A percentile compares a stretch with the other conserved stretches of the same genome.
These are phyloP conservation scores for Orchesella flavescens DNA, from an alignment of 2,888 invertebrate genomes.

Conservation along the genomic window DNA sequence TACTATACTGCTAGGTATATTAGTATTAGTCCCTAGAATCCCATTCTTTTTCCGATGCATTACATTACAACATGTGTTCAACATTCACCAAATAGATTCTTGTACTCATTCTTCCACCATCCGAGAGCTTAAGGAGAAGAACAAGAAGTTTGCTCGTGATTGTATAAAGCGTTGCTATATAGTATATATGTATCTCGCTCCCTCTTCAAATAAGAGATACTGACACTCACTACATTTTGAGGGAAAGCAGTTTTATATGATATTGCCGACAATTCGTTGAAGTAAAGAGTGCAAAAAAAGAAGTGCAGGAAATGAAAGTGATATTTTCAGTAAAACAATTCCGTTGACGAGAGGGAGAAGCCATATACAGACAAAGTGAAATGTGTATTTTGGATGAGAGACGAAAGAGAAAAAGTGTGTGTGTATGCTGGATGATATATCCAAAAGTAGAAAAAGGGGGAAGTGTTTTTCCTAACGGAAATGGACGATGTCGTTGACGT, in stretches of 20 bases:
- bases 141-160: background rate
- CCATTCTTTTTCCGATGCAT: conserved; percentile 56
- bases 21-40: conserved; percentile 59
- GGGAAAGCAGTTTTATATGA: conserved; percentile 40
- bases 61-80: conserved; percentile 54
- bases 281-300: conserved; percentile 55
- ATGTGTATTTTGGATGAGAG: conserved; percentile 44
- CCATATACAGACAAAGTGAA: conserved; percentile 49
- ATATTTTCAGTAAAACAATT: conserved; percentile 72
- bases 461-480: conserved; percentile 64
- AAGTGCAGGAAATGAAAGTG: conserved; percentile 70
- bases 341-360: conserved; percentile 61
- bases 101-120: conserved; percentile 20
- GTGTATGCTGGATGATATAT: conserved; percentile 30
- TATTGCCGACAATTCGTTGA: conserved; percentile 56
- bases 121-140: background rate
- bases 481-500: conserved; percentile 64
- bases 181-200: background rate
- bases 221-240: conserved; percentile 43
- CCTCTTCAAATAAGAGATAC: conserved; percentile 45
- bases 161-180: no score
- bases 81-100: conserved; percentile 46
- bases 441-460: conserved; percentile 47
- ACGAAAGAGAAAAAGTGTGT: conserved; percentile 27
- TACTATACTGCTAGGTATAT: conserved; percentile 30